Conservation (phyloP, 2,888 invertebrate genomes). For the Laspeyria flexula region DNA sequence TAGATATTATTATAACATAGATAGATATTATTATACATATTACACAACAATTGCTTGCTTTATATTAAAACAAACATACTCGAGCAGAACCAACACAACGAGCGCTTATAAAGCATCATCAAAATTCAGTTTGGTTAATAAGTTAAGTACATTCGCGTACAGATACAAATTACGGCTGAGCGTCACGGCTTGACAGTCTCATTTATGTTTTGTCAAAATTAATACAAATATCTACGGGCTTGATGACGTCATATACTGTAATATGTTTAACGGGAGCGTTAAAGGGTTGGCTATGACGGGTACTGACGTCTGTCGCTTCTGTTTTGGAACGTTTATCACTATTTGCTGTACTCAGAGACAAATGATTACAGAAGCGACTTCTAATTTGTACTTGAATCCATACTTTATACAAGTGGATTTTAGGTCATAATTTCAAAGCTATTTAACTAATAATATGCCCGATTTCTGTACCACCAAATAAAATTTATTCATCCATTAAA, state of each 20-base stretch:
- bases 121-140: slow-evolving; percentile 20
- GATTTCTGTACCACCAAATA: too few species aligned
- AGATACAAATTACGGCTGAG: slow-evolving; percentile 34
- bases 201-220: slow-evolving; percentile 59
- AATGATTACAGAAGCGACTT: too few species aligned
- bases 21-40: too few species aligned
- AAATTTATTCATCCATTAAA: too few species aligned
- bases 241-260: slow-evolving; percentile 27
- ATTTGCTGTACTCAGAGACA: too few species aligned
- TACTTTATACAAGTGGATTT: too few species aligned
- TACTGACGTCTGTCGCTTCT: background rate
- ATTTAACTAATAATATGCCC: too few species aligned
- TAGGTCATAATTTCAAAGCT: too few species aligned
- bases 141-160: slow-evolving; percentile 26
- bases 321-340: slow-evolving; percentile 7
- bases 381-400: too few species aligned
- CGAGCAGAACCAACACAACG: background rate
- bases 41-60: too few species aligned
- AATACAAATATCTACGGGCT: slow-evolving; percentile 50
- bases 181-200: slow-evolving; percentile 53
- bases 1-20: too few species aligned
- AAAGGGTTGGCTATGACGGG: slow-evolving; percentile 6
- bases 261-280: slow-evolving; percentile 10
- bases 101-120: too few species aligned
- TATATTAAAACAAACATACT: background rate